Evolutionary conservation across 2,113 vertebrate genomes (phyloP).

Genomic region (Cephalophus harveyi): DNA sequence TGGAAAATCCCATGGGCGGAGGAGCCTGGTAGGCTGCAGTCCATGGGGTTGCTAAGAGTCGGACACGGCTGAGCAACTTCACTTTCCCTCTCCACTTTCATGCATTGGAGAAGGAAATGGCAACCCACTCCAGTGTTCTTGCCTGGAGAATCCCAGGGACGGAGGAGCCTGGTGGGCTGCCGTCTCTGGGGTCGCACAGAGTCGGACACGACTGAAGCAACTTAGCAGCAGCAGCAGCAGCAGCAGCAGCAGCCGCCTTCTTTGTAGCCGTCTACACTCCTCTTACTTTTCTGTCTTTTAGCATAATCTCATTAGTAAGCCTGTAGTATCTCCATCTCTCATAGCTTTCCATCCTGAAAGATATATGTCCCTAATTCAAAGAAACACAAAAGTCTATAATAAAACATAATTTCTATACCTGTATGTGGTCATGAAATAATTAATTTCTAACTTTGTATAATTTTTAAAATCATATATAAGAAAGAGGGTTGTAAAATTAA

Average conservation of each 20-base stretch:
- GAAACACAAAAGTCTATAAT: not conserved
- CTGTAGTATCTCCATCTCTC: not conserved
- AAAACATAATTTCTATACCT: not conserved
- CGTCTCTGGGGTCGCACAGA: too few species aligned
- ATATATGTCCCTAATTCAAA: not conserved
- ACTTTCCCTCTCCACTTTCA: too few species aligned
- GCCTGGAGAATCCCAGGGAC: too few species aligned
- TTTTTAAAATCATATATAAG: not conserved
- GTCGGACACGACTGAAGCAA: too few species aligned
- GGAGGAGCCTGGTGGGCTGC: too few species aligned
- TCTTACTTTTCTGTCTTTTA: not conserved
- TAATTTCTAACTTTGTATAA: not conserved
- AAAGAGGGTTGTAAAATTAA: not conserved
- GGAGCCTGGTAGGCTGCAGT: too few species aligned
- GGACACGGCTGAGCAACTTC: rapidly evolving
- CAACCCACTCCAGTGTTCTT: too few species aligned
- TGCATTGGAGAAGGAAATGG: too few species aligned
- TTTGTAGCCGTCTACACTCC: not conserved
- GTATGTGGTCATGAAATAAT: not conserved
- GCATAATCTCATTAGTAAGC: not conserved
- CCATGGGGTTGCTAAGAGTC: too few species aligned
- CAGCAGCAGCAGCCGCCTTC: not conserved
- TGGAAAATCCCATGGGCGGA: too few species aligned
- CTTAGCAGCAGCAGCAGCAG: too few species aligned
- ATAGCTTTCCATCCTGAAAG: not conserved